A percentile compares a stretch with the other conserved stretches of the same genome.
phyloP scores from a whole-genome alignment of 2,797 vertebrate species.

The Lithobates sylvaticus region DNA sequence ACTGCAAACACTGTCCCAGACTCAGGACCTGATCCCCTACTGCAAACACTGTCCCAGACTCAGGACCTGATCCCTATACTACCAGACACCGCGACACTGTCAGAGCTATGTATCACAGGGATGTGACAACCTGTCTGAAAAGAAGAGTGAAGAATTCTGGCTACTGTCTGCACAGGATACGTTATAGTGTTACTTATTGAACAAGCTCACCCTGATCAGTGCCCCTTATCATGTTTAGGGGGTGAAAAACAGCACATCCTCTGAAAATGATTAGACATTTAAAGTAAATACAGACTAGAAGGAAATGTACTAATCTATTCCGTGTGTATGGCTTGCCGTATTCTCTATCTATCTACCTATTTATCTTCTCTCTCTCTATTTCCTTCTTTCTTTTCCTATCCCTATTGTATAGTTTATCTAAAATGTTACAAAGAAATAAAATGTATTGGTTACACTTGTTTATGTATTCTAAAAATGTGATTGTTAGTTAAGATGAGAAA shows the following conservation, averaged over 20 bases:
- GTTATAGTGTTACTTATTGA: too few species aligned
- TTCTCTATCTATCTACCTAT: too few species aligned
- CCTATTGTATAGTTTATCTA: not conserved
- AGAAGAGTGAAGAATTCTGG: too few species aligned
- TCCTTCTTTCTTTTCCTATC: too few species aligned
- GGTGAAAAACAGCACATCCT: too few species aligned
- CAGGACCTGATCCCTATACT: too few species aligned
- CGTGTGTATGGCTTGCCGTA: not conserved
- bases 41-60: too few species aligned
- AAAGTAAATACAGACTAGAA: not conserved
- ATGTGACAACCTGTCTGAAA: not conserved
- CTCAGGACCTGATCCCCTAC: too few species aligned
- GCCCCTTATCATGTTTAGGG: not conserved
- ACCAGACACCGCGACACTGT: conserved; percentile 45
- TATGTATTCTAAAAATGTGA: not conserved
- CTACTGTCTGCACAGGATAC: too few species aligned
- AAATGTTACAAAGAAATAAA: not conserved
- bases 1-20: too few species aligned
- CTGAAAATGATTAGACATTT: not conserved
- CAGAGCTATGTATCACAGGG: not conserved
- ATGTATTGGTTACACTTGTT: not conserved
- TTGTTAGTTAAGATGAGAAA: not conserved
- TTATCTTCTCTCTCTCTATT: too few species aligned
- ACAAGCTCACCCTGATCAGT: too few species aligned
- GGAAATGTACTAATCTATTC: not conserved